Evolutionary conservation across 2,888 invertebrate genomes (phyloP), one percentile per base, ranked within the genome.

Genomic region (Bedellia somnulentella): DNA sequence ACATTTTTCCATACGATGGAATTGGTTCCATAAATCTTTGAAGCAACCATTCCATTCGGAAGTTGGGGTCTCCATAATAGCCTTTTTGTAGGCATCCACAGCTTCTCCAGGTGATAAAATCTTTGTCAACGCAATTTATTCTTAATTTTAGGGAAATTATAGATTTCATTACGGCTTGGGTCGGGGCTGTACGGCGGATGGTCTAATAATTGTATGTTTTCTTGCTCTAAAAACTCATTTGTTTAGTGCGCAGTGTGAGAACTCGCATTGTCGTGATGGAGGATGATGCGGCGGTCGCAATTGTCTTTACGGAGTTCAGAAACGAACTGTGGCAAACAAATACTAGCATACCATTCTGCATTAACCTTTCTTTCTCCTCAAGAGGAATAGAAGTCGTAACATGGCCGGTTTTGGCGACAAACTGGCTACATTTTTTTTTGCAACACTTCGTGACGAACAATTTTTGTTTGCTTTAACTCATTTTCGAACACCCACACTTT

Each of bases 301-400:
- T 36, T 33, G 9, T 30, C 15, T 37, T 34, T 37, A 21, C 31
- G 35, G 15, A 36, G 30, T 29, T 34, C 34, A 11, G 34, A 23
- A 10, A 33, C 21, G 17, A 38, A 33, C 22, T 33, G 18, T 30
- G 34, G 32, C 23, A 36, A 32, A 34, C 36, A 34, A 34, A 32
- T 22, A n/a, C 13, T 36, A 21, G 30, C 25, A 30, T 37, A 34
- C 29, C 32, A 33, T 15, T 32, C 29, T 27, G 34, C 37, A 27
- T 30, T 34, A 34, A 34, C 36, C 32, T 29, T 29, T 31, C 24
- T 31, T 23, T 29, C n/a, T n/a, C n/a, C n/a, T n/a, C n/a, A n/a
- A n/a, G n/a, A n/a, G n/a, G n/a, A n/a, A n/a, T n/a, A n/a, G n/a
- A n/a, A 29, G 29, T 32, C 29, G 34, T 27, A 29, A 34, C 28